A percentile compares a stretch with the other conserved stretches of the same genome.
phyloP scores from a whole-genome alignment of 30 jellyfish, hydroid and myxozoan genomes.

The Cassiopea andromeda region DNA sequence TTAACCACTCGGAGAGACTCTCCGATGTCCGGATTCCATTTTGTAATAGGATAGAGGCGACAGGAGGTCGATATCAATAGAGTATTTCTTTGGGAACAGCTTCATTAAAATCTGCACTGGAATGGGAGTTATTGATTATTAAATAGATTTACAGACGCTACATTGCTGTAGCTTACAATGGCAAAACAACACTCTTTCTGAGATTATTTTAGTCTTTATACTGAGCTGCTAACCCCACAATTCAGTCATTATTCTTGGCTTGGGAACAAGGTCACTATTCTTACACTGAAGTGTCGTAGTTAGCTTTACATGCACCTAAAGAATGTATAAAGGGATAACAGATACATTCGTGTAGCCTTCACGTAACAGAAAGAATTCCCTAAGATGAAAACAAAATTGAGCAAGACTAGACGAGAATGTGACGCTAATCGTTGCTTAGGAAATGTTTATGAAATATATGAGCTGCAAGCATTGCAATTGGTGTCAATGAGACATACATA shows the following conservation, averaged over 20 bases:
- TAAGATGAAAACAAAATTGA: no score
- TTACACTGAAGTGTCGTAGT: not conserved
- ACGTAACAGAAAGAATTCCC: no score
- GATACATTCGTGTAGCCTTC: not conserved
- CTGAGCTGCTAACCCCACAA: not conserved
- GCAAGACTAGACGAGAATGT: not conserved
- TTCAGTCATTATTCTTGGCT: conserved; percentile 1
- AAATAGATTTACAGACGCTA: conserved; percentile 58
- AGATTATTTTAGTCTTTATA: not conserved
- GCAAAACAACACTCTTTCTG: conserved; percentile 20
- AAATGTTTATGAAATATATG: not conserved
- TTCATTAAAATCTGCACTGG: conserved; percentile 66
- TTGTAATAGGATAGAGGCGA: conserved; percentile 74
- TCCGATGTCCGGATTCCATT: conserved; percentile 81
- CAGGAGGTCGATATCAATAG: conserved; percentile 68
- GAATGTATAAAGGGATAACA: not conserved
- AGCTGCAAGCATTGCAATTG: not conserved
- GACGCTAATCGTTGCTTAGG: not conserved
- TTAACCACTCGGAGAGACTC: conserved; percentile 67
- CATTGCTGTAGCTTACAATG: conserved; percentile 10
- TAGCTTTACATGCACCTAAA: not conserved
- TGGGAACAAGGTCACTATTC: conserved; percentile 17
- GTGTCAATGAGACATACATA: not conserved
- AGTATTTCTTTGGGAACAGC: conserved; percentile 51
- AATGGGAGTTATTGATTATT: conserved; percentile 64